phyloP scores from a whole-genome alignment of 2,113 vertebrate genomes.

The Uria aalge region DNA sequence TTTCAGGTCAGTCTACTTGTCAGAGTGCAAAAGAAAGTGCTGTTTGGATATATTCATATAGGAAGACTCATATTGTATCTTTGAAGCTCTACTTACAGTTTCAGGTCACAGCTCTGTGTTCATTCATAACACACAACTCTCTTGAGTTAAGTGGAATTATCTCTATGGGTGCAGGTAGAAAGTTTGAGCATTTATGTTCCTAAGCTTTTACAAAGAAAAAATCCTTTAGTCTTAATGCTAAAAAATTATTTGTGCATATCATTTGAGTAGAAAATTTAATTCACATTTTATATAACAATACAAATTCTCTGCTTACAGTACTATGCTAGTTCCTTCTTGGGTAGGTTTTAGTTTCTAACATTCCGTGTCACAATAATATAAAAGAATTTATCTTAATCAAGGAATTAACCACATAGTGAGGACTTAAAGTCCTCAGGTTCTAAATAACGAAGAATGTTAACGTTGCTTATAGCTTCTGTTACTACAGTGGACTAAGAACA shows the following conservation, averaged over 20 bases:
- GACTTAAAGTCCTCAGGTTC: neutral
- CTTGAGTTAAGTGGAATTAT: neutral
- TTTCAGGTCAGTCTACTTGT: neutral
- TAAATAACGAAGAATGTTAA: neutral
- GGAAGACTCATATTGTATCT: neutral
- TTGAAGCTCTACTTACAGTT: neutral
- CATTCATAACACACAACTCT: neutral
- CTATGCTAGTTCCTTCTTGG: neutral
- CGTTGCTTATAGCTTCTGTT: neutral
- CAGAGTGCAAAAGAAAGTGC: neutral
- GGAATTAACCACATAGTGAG: neutral
- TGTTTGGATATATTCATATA: neutral
- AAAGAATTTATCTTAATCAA: neutral
- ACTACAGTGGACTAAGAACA: neutral
- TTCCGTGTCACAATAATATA: neutral
- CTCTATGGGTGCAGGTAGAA: neutral
- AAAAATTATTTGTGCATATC: neutral
- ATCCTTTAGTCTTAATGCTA: neutral
- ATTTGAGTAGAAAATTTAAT: neutral
- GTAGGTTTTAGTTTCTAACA: neutral
- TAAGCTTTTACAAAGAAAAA: neutral
- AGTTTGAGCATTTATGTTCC: neutral
- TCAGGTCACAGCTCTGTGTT: neutral
- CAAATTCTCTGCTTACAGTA: neutral
- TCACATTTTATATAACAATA: neutral